Conservation (phyloP, 2,888 invertebrate genomes). For the Lasioglossum oenotherae region DNA sequence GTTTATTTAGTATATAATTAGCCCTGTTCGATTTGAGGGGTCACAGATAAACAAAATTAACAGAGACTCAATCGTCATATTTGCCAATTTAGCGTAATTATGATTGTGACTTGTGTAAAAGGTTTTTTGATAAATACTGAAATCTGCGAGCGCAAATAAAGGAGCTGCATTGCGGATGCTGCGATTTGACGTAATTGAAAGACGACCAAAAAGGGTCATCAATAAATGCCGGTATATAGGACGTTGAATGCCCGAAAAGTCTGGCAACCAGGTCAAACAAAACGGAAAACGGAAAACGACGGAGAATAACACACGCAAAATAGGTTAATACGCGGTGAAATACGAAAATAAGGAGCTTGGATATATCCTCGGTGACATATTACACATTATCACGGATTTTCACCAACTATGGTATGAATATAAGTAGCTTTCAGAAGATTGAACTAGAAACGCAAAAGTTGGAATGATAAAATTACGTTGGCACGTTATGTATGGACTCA, state of each 20-base stretch:
- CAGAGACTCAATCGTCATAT: not conserved
- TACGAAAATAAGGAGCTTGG: conserved; percentile 47
- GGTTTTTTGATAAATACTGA: not conserved
- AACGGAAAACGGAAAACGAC: conserved; percentile 46
- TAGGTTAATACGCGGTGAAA: conserved; percentile 20
- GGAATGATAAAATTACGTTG: not conserved
- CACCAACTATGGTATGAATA: not conserved
- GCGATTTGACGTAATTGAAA: conserved; percentile 32
- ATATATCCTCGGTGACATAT: not conserved
- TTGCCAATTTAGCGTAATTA: not conserved
- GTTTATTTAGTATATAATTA: not conserved
- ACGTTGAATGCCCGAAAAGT: conserved; percentile 29
- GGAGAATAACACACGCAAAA: conserved; percentile 40
- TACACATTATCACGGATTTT: not conserved
- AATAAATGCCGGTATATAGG: conserved; percentile 20
- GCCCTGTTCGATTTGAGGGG: not conserved
- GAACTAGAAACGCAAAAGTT: not conserved
- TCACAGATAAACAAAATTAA: not conserved
- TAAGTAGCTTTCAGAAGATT: conserved; percentile 9
- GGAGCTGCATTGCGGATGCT: conserved; percentile 32
- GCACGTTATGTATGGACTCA: not conserved
- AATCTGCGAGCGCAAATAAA: not conserved
- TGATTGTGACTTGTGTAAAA: not conserved
- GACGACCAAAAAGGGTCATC: conserved; percentile 28
- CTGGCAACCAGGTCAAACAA: conserved; percentile 45